A percentile compares a stretch with the other conserved stretches of the same genome.
phyloP scores from a whole-genome alignment of 2,888 invertebrate genomes.

The Cacoxenus indagator region DNA sequence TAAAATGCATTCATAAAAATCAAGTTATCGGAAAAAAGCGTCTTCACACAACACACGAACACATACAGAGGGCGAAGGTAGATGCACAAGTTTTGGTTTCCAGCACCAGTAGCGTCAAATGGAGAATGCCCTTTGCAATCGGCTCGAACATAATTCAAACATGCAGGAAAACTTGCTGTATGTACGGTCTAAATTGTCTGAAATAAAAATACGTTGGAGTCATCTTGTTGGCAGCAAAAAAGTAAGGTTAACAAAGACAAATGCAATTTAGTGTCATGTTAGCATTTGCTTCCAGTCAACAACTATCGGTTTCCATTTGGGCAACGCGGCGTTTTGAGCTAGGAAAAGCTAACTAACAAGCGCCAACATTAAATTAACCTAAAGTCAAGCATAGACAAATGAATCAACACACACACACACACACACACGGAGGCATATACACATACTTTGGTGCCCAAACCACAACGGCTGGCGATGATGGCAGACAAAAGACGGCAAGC shows the following conservation, averaged over 20 bases:
- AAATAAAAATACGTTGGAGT: background rate
- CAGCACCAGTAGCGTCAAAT: too few relatives aligned
- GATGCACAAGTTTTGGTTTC: too few relatives aligned
- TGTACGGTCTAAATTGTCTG: background rate
- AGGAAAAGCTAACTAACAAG: background rate
- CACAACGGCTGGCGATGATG: too few relatives aligned
- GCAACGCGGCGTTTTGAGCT: slow-evolving; percentile 37
- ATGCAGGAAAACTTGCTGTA: too few relatives aligned
- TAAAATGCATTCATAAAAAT: too few relatives aligned
- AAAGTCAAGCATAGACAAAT: too few relatives aligned
- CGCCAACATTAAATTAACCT: slow-evolving; percentile 59
- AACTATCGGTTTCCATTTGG: slow-evolving; percentile 50
- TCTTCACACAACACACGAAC: background rate
- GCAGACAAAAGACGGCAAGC: background rate
- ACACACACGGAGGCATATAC: slow-evolving; percentile 22
- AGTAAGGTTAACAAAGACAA: slow-evolving; percentile 27
- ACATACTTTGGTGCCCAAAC: slow-evolving; percentile 32
- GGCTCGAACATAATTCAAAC: too few relatives aligned
- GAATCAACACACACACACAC: slow-evolving; percentile 35
- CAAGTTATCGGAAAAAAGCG: background rate
- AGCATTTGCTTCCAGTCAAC: slow-evolving; percentile 57
- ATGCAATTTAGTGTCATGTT: slow-evolving; percentile 60
- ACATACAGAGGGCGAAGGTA: background rate
- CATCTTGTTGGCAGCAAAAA: background rate
- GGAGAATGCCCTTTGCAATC: background rate